Conservation (phyloP, 2,113 vertebrate species). For the Rhadina sibilatrix region DNA sequence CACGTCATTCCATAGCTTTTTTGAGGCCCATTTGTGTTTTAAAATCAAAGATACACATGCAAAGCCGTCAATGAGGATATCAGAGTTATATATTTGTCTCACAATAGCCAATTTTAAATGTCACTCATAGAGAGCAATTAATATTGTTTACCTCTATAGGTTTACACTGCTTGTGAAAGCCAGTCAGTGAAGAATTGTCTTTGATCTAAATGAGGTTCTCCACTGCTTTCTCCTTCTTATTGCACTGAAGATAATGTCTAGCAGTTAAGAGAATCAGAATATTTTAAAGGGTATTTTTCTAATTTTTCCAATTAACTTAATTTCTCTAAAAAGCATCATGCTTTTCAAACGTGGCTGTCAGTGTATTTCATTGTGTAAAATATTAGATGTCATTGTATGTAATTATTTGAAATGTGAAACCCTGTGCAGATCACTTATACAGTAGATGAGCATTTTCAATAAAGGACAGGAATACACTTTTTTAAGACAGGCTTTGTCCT, state of each 20-base stretch:
- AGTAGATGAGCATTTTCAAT: background rate
- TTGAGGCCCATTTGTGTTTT: background rate
- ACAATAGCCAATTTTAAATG: slow-evolving; percentile 53
- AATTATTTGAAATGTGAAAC: background rate
- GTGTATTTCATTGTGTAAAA: background rate
- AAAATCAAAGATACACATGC: background rate
- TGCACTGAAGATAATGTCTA: background rate
- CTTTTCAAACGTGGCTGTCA: background rate
- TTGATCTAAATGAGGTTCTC: background rate
- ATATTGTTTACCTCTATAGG: background rate
- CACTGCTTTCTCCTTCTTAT: background rate
- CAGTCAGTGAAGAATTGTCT: background rate
- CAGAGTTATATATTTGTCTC: background rate
- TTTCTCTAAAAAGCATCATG: background rate
- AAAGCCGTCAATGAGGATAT: background rate
- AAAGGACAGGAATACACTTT: background rate
- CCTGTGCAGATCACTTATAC: background rate
- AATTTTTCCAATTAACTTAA: background rate
- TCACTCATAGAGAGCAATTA: slow-evolving; percentile 33
- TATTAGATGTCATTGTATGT: background rate
- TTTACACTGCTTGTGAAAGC: background rate
- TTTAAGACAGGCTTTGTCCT: background rate
- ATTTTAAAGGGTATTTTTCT: background rate
- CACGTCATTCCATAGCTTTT: background rate
- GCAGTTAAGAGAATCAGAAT: background rate